Evolutionary conservation across 2,888 invertebrate genomes (phyloP).

Genomic region (Pardosa pseudoannulata): DNA sequence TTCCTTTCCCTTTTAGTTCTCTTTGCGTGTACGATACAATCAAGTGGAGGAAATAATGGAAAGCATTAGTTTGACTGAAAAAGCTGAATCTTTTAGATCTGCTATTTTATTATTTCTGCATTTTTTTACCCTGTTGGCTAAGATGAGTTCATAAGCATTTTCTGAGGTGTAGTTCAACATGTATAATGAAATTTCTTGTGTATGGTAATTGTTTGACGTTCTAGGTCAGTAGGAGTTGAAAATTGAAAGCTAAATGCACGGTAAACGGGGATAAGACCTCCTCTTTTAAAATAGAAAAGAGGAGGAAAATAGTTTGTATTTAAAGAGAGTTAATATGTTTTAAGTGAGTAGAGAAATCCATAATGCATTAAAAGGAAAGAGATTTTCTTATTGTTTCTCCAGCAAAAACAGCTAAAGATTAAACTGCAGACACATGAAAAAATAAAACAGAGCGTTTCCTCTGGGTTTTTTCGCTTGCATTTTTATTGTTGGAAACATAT

Average conservation of each 20-base stretch:
- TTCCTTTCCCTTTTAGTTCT: slow-evolving; percentile 21
- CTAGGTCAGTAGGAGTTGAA: slow-evolving; percentile 16
- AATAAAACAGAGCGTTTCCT: no score
- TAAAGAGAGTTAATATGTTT: slow-evolving; percentile 54
- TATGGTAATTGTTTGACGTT: slow-evolving; percentile 66
- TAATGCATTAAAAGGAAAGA: slow-evolving; percentile 53
- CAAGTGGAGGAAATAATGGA: slow-evolving; percentile 57
- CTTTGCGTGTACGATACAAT: slow-evolving; percentile 67
- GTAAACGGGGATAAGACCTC: slow-evolving; percentile 21
- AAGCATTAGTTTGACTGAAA: slow-evolving; percentile 62
- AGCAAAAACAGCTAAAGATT: slow-evolving; percentile 21
- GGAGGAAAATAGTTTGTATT: slow-evolving; percentile 55
- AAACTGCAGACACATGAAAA: neutral
- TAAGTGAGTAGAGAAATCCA: slow-evolving; percentile 43
- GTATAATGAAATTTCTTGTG: slow-evolving; percentile 65
- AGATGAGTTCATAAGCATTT: slow-evolving; percentile 64
- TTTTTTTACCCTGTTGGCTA: slow-evolving; percentile 38
- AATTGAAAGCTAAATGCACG: slow-evolving; percentile 30
- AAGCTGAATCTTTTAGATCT: slow-evolving; percentile 65
- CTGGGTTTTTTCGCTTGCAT: no score
- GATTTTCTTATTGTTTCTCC: slow-evolving; percentile 49
- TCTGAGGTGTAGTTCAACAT: slow-evolving; percentile 49
- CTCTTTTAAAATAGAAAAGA: slow-evolving; percentile 16
- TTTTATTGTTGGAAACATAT: no score
- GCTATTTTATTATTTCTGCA: slow-evolving; percentile 29